These are phyloP conservation scores for Anhinga anhinga DNA, from an alignment of 2,113 vertebrate species.

Conservation along the genomic window DNA sequence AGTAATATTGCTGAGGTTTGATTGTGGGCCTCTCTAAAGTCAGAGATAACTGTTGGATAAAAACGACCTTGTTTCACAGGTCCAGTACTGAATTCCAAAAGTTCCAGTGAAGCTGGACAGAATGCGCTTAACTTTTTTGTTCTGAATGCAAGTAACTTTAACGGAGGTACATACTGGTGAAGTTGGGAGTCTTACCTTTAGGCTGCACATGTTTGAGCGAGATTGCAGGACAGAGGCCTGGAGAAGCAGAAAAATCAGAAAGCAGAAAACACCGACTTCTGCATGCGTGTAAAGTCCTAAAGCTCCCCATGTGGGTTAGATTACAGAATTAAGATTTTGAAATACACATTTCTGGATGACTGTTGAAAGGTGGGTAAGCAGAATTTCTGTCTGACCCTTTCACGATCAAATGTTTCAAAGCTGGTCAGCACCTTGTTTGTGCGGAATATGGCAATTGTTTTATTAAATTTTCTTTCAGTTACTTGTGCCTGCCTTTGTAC, in stretches of 20 bases:
- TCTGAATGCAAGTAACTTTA: neutral
- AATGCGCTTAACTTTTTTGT: neutral
- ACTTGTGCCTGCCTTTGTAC: neutral
- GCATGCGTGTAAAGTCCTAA: neutral
- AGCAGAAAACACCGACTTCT: neutral
- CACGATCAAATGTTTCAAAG: neutral
- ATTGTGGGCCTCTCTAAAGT: neutral
- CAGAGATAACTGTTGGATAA: neutral
- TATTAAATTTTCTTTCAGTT: neutral
- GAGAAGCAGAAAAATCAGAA: too few species aligned
- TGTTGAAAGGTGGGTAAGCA: neutral
- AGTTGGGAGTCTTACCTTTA: neutral
- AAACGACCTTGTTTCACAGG: neutral
- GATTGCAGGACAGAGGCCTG: neutral
- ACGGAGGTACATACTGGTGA: neutral
- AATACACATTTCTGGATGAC: neutral
- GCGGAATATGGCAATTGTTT: neutral
- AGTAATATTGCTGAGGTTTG: neutral
- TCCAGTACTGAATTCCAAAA: neutral
- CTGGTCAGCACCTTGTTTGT: neutral
- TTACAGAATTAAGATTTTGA: neutral
- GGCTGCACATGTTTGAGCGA: fast-evolving
- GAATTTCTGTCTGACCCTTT: neutral
- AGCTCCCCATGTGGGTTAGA: neutral
- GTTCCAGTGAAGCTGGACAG: neutral